A percentile compares a stretch with the other conserved stretches of the same genome.
Conservation (phyloP, 2,797 vertebrate species). For the Tamandua tetradactyla region DNA sequence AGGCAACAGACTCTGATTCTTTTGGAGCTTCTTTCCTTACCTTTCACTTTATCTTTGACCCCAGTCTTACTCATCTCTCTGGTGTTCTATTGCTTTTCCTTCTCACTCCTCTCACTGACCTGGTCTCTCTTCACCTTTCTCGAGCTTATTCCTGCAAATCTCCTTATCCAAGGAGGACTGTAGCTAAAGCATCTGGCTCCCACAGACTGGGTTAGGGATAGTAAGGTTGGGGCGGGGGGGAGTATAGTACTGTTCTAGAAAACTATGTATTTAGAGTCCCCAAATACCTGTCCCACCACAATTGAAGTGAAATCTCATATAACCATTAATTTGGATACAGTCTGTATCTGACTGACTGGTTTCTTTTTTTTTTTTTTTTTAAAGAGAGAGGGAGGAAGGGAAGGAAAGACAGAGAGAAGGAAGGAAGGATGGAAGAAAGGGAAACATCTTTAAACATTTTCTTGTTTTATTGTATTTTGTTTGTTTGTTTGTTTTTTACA, state of each 20-base stretch:
- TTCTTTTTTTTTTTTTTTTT: background rate
- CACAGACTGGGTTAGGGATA: background rate
- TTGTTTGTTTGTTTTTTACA: too few species aligned
- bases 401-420: too few species aligned
- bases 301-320: background rate
- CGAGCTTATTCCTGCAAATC: background rate
- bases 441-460: too few species aligned
- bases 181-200: too few species aligned
- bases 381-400: too few species aligned
- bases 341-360: background rate
- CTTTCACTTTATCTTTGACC: background rate
- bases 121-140: background rate
- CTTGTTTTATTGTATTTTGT: too few species aligned
- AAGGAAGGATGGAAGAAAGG: too few species aligned
- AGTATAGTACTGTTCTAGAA: background rate
- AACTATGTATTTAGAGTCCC: background rate
- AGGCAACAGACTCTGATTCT: background rate
- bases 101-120: background rate
- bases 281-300: background rate
- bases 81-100: background rate
- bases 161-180: rapidly evolving
- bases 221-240: too few species aligned
- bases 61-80: background rate
- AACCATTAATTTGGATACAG: background rate
- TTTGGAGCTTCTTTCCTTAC: background rate